These are phyloP conservation scores for Malacoctenus gilli DNA, from an alignment of 2,797 vertebrate genomes.

Conservation along the genomic window DNA sequence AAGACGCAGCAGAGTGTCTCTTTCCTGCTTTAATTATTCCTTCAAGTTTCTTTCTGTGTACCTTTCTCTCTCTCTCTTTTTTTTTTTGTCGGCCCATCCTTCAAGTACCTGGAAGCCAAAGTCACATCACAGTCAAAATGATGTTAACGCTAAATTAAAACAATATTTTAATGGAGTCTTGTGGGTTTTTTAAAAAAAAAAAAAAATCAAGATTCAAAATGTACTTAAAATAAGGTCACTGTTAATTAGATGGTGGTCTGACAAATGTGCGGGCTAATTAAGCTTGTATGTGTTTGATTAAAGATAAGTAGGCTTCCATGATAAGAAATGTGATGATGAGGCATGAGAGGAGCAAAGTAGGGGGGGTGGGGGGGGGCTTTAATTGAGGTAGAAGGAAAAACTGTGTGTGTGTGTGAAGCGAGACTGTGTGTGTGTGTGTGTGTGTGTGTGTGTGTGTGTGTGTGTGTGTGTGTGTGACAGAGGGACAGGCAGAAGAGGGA, in stretches of 20 bases:
- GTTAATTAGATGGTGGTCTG: slow-evolving; percentile 78
- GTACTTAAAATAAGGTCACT: slow-evolving; percentile 74
- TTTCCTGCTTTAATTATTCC: not conserved
- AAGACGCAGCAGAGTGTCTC: slow-evolving; percentile 1
- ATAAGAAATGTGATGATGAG: slow-evolving; percentile 76
- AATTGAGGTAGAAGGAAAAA: slow-evolving; percentile 62
- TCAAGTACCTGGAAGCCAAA: not conserved
- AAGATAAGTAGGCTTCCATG: slow-evolving; percentile 70
- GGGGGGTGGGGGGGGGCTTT: slow-evolving; percentile 37
- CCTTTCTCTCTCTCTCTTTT: no score
- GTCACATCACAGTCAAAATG: slow-evolving; percentile 40
- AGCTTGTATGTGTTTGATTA: slow-evolving; percentile 77
- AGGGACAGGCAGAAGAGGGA: slow-evolving; percentile 13
- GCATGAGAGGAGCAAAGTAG: slow-evolving; percentile 45
- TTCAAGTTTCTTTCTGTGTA: not conserved
- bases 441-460: slow-evolving; percentile 1
- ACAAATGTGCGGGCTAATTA: slow-evolving; percentile 77
- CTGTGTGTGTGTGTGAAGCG: slow-evolving; percentile 1
- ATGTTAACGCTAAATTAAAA: slow-evolving; percentile 38
- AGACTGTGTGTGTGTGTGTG: no score
- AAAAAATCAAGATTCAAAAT: slow-evolving; percentile 66
- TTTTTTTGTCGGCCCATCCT: no score
- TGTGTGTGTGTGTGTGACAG: not conserved
- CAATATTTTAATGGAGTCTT: slow-evolving; percentile 65
- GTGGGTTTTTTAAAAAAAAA: slow-evolving; percentile 19